phyloP scores from a whole-genome alignment of 2,888 invertebrate genomes.

The Eupithecia pulchellata region DNA sequence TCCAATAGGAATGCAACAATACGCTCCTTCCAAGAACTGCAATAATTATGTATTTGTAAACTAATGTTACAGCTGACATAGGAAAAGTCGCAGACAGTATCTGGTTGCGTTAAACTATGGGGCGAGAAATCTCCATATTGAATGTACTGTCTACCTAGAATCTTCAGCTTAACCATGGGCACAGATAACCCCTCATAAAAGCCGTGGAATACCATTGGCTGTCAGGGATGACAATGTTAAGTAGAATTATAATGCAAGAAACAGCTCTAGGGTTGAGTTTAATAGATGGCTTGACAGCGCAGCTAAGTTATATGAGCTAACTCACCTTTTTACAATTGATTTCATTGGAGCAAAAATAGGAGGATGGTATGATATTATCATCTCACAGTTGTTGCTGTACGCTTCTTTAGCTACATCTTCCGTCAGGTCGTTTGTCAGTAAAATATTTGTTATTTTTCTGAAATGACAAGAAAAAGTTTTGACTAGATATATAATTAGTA shows the following conservation, averaged over 20 bases:
- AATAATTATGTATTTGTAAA: not conserved
- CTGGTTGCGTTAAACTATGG: no score
- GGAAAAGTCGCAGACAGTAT: no score
- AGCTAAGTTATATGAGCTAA: not conserved
- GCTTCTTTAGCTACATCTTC: slow-evolving; percentile 95
- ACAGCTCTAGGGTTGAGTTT: no score
- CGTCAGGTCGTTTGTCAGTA: slow-evolving; percentile 97
- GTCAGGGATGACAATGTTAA: no score
- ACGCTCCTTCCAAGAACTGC: slow-evolving; percentile 91
- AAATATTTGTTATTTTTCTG: slow-evolving; percentile 86
- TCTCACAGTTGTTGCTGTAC: slow-evolving; percentile 86
- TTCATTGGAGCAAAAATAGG: slow-evolving; percentile 95
- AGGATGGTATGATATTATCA: slow-evolving; percentile 98
- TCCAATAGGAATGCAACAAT: slow-evolving; percentile 92
- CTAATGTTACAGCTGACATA: no score
- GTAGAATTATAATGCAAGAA: no score
- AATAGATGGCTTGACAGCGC: no score
- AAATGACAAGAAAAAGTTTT: slow-evolving; percentile 51
- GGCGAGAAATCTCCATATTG: no score
- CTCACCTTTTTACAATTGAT: slow-evolving; percentile 90
- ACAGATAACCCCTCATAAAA: no score
- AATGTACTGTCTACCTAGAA: no score
- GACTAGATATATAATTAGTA: slow-evolving; percentile 1
- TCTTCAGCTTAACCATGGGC: no score
- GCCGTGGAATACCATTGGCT: no score